A percentile compares a stretch with the other conserved stretches of the same genome.
Evolutionary conservation across 1,140 invertebrate genomes (phyloP).

Genomic region (Drosophila repleta): DNA sequence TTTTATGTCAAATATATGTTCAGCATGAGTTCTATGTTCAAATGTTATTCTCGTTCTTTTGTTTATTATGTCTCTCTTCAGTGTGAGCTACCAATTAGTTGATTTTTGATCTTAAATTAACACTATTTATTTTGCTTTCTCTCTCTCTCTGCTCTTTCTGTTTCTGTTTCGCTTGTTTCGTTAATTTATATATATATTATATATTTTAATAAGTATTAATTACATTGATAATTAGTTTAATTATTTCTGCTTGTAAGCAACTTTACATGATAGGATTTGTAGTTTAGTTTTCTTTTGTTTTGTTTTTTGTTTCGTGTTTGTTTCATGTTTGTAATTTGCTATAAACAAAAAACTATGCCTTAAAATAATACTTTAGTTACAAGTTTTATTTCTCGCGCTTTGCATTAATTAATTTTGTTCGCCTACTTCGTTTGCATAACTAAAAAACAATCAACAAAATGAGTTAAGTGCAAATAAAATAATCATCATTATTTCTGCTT

Average conservation of each 20-base stretch:
- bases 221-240: conserved; percentile 82
- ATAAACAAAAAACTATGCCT: conserved; percentile 79
- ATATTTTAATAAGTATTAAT: conserved; percentile 77
- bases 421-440: conserved; percentile 54
- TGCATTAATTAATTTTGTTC: conserved; percentile 75
- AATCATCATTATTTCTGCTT: conserved; percentile 5
- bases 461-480: conserved; percentile 69
- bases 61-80: conserved; percentile 44
- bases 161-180: conserved; percentile 33
- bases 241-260: conserved; percentile 72
- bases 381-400: conserved; percentile 63
- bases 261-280: conserved; percentile 78
- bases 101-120: conserved; percentile 64
- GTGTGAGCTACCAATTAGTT: conserved; percentile 47
- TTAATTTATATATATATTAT: conserved; percentile 18
- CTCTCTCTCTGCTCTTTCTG: conserved; percentile 9
- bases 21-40: conserved; percentile 62
- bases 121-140: conserved; percentile 58
- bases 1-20: conserved; percentile 34
- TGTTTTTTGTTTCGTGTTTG: conserved; percentile 26
- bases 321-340: conserved; percentile 62
- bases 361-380: conserved; percentile 83
- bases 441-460: conserved; percentile 80
- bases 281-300: conserved; percentile 32
- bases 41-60: conserved; percentile 29